Evolutionary conservation across 2,888 invertebrate species (phyloP).

Genomic region (Macaria notata): DNA sequence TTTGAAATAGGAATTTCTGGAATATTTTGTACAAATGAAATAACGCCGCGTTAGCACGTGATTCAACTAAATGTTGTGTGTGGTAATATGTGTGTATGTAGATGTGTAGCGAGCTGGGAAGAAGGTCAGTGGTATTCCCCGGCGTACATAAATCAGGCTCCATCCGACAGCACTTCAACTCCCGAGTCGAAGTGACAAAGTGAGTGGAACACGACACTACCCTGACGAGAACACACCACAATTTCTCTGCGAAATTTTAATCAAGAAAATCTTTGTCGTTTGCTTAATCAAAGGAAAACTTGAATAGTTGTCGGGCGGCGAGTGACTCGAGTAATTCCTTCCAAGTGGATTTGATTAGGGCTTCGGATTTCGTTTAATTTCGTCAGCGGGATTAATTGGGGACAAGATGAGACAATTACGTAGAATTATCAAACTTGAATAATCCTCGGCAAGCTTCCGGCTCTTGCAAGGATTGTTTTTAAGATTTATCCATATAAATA

Average conservation of each 20-base stretch:
- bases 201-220: slow-evolving; percentile 38
- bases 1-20: slow-evolving; percentile 8
- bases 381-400: slow-evolving; percentile 30
- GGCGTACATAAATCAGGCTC: slow-evolving; percentile 27
- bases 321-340: slow-evolving; percentile 38
- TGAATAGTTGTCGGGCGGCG: slow-evolving; percentile 48
- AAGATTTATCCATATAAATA: background rate
- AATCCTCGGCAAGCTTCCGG: slow-evolving; percentile 1
- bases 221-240: slow-evolving; percentile 36
- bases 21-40: slow-evolving; percentile 17
- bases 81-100: too few species aligned
- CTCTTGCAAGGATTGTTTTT: background rate
- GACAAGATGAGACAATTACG: slow-evolving; percentile 28
- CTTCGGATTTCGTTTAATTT: slow-evolving; percentile 43
- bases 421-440: slow-evolving; percentile 16
- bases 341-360: slow-evolving; percentile 48
- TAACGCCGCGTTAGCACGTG: slow-evolving; percentile 18
- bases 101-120: too few species aligned
- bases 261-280: slow-evolving; percentile 63
- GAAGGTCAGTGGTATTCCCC: background rate
- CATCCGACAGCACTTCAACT: slow-evolving; percentile 33
- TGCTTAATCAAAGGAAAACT: slow-evolving; percentile 66
- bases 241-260: slow-evolving; percentile 58
- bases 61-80: slow-evolving; percentile 6
- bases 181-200: slow-evolving; percentile 55